These are phyloP conservation scores for Drosophila kambysellisi DNA, from an alignment of 2,888 invertebrate species.

Conservation along the genomic window DNA sequence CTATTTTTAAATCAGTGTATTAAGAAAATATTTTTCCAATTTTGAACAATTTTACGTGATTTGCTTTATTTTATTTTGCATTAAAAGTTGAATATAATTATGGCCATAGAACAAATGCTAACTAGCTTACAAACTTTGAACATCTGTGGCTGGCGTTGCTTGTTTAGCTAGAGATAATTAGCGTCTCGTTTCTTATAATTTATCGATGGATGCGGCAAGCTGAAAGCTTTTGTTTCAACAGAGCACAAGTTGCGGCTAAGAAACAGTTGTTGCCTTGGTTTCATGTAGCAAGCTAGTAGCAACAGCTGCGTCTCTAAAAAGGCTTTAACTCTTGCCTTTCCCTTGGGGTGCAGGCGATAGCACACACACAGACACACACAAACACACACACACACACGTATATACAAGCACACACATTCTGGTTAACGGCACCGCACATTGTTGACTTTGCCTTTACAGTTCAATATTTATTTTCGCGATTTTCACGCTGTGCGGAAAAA, in stretches of 20 bases:
- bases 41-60: not conserved
- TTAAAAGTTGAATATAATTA: not conserved
- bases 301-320: constrained; percentile 59
- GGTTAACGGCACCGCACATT: constrained; percentile 45
- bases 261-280: constrained; percentile 37
- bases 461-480: constrained; percentile 84
- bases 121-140: not conserved
- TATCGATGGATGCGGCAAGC: constrained; percentile 41
- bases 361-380: constrained; percentile 4
- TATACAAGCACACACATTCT: constrained; percentile 33
- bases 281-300: constrained; percentile 29
- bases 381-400: constrained; percentile 8
- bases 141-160: constrained; percentile 28
- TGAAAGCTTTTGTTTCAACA: constrained; percentile 56
- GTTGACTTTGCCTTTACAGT: constrained; percentile 82
- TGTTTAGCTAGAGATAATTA: constrained; percentile 44
- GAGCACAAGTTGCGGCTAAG: constrained; percentile 28
- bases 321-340: constrained; percentile 45
- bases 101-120: not conserved
- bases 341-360: constrained; percentile 1
- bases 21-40: not conserved
- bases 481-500: constrained; percentile 69
- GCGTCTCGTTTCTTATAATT: constrained; percentile 51
- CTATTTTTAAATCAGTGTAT: not conserved
- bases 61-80: not conserved